A percentile compares a stretch with the other conserved stretches of the same genome.
Evolutionary conservation across 2,113 vertebrate species (phyloP).

Genomic region (Oxygymnocypris stewartii): DNA sequence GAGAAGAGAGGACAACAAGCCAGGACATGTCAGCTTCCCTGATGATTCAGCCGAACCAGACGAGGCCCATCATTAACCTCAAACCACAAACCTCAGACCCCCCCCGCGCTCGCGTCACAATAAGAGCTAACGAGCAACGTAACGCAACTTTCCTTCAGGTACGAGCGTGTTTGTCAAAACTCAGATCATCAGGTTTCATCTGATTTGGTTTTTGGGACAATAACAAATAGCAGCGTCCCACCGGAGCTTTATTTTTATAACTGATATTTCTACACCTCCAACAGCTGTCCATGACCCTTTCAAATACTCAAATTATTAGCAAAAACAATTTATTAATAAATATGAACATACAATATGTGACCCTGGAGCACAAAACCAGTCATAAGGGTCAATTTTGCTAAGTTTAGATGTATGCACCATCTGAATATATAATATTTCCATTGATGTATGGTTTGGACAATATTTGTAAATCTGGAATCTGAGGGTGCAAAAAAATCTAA

Average conservation of each 20-base stretch:
- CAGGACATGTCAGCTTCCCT: conserved; percentile 73
- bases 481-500: no score
- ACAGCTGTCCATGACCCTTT: neutral
- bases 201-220: neutral
- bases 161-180: neutral
- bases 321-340: no score
- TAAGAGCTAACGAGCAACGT: neutral
- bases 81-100: conserved; percentile 64
- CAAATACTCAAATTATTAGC: neutral
- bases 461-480: no score
- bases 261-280: neutral
- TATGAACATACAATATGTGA: no score
- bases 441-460: no score
- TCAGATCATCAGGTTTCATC: neutral
- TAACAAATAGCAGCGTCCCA: neutral
- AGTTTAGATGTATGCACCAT: no score
- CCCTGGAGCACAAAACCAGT: no score
- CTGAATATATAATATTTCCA: no score
- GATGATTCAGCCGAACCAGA: conserved; percentile 69
- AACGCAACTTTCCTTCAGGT: neutral
- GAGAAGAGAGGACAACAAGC: conserved; percentile 82
- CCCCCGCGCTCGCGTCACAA: conserved; percentile 11
- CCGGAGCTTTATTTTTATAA: neutral
- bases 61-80: conserved; percentile 72
- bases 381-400: no score